These are phyloP conservation scores for Trachythela sp. DNA, from an alignment of 64 coral and sea anemone species.

Conservation along the genomic window DNA sequence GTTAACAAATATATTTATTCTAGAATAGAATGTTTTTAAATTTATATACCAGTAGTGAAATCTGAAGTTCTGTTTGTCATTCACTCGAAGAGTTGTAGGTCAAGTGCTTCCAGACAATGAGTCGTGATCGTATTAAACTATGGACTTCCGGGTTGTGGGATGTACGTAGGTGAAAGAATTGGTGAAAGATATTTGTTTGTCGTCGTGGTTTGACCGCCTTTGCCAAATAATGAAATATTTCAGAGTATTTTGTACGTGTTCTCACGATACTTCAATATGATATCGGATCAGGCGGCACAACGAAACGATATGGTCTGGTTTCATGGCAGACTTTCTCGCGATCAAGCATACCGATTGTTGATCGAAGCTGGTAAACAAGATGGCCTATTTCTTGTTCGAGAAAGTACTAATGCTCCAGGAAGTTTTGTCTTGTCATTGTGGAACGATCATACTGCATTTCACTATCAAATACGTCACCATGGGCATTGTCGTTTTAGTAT, in stretches of 20 bases:
- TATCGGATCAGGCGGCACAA: not conserved
- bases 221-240: not conserved
- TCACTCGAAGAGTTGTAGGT: too few species aligned
- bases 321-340: conserved; percentile 81
- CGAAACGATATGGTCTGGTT: conserved; percentile 48
- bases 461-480: conserved; percentile 87
- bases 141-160: too few species aligned
- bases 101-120: too few species aligned
- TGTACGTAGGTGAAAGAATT: too few species aligned
- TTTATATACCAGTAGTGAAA: too few species aligned
- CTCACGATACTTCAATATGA: not conserved
- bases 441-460: conserved; percentile 72
- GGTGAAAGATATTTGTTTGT: not conserved
- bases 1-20: too few species aligned
- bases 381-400: conserved; percentile 90
- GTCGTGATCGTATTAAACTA: too few species aligned
- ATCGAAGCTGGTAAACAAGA: conserved; percentile 74
- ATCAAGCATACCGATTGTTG: conserved; percentile 64
- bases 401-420: conserved; percentile 70
- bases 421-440: conserved; percentile 90
- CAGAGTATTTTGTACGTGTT: not conserved
- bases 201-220: not conserved
- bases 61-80: too few species aligned
- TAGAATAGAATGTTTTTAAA: too few species aligned
- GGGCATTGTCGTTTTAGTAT: conserved; percentile 79